phyloP scores from a whole-genome alignment of 2,888 invertebrate genomes.

The Coelinius sp. region DNA sequence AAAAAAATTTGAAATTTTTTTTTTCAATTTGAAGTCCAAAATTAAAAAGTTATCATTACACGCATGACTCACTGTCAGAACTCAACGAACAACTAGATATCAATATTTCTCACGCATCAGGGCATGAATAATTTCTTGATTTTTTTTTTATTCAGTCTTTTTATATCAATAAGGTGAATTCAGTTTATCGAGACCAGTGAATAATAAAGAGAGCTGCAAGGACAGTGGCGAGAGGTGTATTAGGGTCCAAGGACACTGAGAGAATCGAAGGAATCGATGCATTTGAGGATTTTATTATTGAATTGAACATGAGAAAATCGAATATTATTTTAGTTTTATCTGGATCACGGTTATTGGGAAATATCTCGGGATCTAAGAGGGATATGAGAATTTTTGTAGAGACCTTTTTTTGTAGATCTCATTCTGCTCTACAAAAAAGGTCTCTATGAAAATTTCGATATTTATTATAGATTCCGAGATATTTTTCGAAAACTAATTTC shows the following conservation, averaged over 20 bases:
- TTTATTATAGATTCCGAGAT: neutral
- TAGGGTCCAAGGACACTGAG: conserved; percentile 48
- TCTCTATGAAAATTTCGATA: neutral
- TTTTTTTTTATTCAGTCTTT: conserved; percentile 21
- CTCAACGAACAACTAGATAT: conserved; percentile 9
- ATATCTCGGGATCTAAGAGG: neutral
- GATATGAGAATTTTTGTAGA: neutral
- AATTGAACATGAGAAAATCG: no score
- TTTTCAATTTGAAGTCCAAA: no score
- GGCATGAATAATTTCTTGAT: neutral
- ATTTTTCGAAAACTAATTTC: neutral
- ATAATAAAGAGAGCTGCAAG: conserved; percentile 41
- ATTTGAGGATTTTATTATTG: no score
- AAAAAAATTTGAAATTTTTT: no score
- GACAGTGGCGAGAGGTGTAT: conserved; percentile 39
- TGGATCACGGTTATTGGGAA: no score
- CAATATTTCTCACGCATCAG: conserved; percentile 31
- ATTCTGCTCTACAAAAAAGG: neutral
- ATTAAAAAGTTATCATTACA: no score
- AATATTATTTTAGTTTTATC: no score
- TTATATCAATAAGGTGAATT: conserved; percentile 26
- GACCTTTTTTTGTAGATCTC: neutral
- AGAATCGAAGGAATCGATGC: no score
- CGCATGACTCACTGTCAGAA: neutral
- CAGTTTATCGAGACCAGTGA: conserved; percentile 23